Conservation (phyloP, 2,797 vertebrate species). For the Sylvia borin region DNA sequence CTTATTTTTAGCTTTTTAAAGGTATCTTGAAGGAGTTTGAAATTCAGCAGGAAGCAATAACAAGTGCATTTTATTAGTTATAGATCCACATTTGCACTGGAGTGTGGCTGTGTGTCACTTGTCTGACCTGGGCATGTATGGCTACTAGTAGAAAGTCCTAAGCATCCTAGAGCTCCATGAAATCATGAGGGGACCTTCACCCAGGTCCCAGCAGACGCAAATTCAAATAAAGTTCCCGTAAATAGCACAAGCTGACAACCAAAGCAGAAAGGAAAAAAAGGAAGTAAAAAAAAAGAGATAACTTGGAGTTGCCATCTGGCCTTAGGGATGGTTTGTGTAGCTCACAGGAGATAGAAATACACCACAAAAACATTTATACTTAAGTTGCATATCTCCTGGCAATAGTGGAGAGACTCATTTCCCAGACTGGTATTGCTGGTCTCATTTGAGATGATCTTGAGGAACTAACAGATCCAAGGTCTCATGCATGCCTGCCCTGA, state of each 20-base stretch:
- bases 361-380: not conserved
- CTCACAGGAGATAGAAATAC: not conserved
- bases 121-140: not conserved
- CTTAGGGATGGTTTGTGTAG: not conserved
- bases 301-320: not conserved
- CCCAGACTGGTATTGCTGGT: not conserved
- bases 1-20: not conserved
- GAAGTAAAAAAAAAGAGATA: fast-evolving
- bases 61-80: not conserved
- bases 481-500: not conserved
- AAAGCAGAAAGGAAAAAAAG: not conserved
- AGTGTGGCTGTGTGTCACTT: not conserved
- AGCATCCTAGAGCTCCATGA: not conserved
- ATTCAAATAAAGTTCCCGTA: conserved; percentile 4
- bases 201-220: not conserved
- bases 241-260: not conserved
- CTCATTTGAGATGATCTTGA: not conserved
- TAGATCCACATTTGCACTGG: not conserved
- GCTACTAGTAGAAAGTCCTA: not conserved
- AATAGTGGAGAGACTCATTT: not conserved
- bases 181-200: not conserved
- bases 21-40: not conserved
- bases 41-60: not conserved
- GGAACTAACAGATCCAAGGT: not conserved
- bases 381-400: not conserved